Conservation (phyloP, 2,797 vertebrate genomes). For the Hyperoplus immaculatus region DNA sequence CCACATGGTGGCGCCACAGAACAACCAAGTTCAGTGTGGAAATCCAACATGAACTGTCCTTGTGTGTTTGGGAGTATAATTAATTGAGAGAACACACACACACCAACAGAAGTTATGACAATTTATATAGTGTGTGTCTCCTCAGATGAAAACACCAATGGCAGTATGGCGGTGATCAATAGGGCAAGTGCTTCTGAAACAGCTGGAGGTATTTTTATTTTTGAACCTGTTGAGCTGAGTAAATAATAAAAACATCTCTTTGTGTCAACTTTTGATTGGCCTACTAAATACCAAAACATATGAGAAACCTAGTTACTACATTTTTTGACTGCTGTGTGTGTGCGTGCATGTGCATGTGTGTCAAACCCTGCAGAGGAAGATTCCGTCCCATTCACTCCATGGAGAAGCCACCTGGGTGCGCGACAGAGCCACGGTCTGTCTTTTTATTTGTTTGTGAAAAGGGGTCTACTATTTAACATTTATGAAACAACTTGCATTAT, state of each 20-base stretch:
- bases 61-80: no score
- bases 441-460: not conserved
- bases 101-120: no score
- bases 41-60: no score
- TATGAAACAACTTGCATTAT: no score
- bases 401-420: slow-evolving; percentile 64
- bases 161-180: not conserved
- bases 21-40: slow-evolving; percentile 8
- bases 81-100: no score
- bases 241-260: not conserved
- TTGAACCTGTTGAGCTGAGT: no score
- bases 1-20: slow-evolving; percentile 54
- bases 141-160: slow-evolving; percentile 30
- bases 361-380: slow-evolving; percentile 6
- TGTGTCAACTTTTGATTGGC: not conserved
- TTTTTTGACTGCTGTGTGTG: slow-evolving; percentile 13
- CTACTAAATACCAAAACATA: not conserved
- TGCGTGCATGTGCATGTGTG: slow-evolving; percentile 2
- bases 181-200: not conserved
- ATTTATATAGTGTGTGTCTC: not conserved
- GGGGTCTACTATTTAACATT: no score
- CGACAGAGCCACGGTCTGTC: slow-evolving; percentile 39
- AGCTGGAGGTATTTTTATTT: not conserved
- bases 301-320: not conserved
- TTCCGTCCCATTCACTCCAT: not conserved